Evolutionary conservation across 2,113 vertebrate genomes (phyloP).

Genomic region (Phasianus colchicus): DNA sequence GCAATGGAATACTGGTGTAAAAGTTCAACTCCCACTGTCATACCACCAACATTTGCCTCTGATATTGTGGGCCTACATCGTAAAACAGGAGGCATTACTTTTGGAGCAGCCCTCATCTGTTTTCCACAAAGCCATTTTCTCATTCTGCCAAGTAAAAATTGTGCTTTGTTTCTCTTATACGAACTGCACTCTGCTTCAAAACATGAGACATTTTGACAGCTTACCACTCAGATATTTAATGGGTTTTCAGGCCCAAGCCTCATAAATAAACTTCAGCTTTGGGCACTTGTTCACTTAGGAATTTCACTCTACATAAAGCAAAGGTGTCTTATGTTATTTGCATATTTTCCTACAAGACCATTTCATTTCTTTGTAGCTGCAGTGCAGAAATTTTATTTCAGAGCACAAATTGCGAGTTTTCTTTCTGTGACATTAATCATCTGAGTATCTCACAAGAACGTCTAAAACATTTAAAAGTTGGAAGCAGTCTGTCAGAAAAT

Average conservation of each 20-base stretch:
- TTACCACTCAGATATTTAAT: not conserved
- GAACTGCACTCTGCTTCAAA: not conserved
- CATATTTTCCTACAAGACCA: not conserved
- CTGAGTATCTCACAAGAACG: not conserved
- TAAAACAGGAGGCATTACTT: no score
- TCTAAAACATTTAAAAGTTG: not conserved
- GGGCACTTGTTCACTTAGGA: not conserved
- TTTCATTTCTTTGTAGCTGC: not conserved
- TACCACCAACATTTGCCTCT: no score
- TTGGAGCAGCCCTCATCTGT: not conserved
- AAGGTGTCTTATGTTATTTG: rapidly evolving
- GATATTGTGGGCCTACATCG: no score
- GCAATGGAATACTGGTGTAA: no score
- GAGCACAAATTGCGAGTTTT: not conserved
- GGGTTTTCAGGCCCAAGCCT: rapidly evolving
- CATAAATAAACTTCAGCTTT: not conserved
- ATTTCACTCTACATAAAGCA: not conserved
- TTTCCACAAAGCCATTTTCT: not conserved
- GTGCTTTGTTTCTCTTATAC: not conserved
- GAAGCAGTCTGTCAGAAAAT: not conserved
- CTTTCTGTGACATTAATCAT: not conserved
- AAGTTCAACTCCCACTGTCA: no score
- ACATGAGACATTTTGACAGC: not conserved
- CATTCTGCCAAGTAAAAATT: not conserved
- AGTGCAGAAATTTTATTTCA: not conserved